Conservation (phyloP, 2,888 invertebrate species). For the Drosophila kanekoi region DNA sequence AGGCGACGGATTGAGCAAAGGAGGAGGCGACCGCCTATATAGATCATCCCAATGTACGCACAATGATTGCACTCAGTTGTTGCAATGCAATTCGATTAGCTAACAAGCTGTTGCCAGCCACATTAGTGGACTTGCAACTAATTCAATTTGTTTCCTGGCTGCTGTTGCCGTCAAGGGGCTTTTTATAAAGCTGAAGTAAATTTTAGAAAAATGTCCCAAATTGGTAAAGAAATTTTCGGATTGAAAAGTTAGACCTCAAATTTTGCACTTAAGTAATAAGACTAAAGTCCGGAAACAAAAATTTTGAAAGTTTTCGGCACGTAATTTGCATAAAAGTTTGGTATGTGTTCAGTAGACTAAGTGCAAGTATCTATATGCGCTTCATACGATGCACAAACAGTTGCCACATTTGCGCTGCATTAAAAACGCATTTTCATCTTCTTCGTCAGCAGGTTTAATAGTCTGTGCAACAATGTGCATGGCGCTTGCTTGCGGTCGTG, state of each 20-base stretch:
- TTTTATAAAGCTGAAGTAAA: slow-evolving; percentile 14
- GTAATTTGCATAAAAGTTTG: slow-evolving; percentile 41
- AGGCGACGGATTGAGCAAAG: too few relatives aligned
- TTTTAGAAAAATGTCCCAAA: slow-evolving; percentile 7
- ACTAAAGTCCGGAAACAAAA: neutral
- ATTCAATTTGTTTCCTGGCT: slow-evolving; percentile 47
- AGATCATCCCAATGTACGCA: too few relatives aligned
- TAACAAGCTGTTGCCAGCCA: slow-evolving; percentile 24
- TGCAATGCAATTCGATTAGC: neutral
- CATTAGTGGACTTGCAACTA: slow-evolving; percentile 37
- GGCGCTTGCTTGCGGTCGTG: slow-evolving; percentile 10
- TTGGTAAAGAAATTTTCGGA: neutral
- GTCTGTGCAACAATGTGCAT: slow-evolving; percentile 69
- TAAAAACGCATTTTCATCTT: slow-evolving; percentile 72
- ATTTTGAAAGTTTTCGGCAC: slow-evolving; percentile 8
- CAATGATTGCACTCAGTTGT: neutral
- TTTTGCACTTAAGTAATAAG: slow-evolving; percentile 21
- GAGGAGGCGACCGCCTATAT: too few relatives aligned
- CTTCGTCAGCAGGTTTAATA: slow-evolving; percentile 60
- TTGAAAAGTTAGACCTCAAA: neutral
- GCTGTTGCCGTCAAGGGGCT: neutral
- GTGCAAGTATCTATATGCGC: slow-evolving; percentile 33
- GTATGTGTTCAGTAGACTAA: slow-evolving; percentile 42
- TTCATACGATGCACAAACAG: slow-evolving; percentile 44
- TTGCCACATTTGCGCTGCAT: slow-evolving; percentile 74